Evolutionary conservation across 2,888 invertebrate genomes (phyloP), one percentile per base, ranked within the genome.

Genomic region (Melikaiella ostensackeni): DNA sequence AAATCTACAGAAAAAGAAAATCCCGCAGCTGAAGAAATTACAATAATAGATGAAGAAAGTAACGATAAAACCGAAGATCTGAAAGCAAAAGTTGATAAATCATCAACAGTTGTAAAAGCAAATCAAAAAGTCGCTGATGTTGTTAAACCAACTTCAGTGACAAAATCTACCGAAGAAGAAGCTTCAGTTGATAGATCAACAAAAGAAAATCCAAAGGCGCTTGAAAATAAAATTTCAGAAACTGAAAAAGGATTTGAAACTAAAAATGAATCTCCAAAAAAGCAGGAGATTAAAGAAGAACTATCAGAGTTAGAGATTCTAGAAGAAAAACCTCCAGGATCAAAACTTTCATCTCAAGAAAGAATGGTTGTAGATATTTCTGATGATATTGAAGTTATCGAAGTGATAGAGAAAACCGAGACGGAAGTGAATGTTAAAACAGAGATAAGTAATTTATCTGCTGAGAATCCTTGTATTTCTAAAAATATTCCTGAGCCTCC

Each of bases 381-480:
- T 59, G 59, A 27, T 16, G 59, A 59, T 59, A 16, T 59, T 59
- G 59, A 59, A 27, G 27, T 59, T 27, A 27, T 59, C 27, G 59
- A 27, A 59, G 13, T 59, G 16, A 59, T 46, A 19, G 46, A 46
- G 19, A 30, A 46, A 46, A 42, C 2, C 2, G 16, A 70, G 11
- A 30, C 3, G 5, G 11, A 50, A 27, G 4, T 50, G 33, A 30
- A 21, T 9, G 21, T 55, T 55, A 55, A 55, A 55, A 19, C 6
- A 46, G 42, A 46, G 42, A 16, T 19, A 19, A 46, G 42, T 46
- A 46, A 46, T 19, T 46, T 19, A 19, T 19, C 4, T 46, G 42
- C 42, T 13, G 16, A 42, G 5, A 46, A 4, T 42, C 11, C 42
- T 46, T 4, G 1, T 5, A 46, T 6, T 19, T 19, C 42, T 46